Evolutionary conservation across 1,140 invertebrate genomes (phyloP).

Genomic region (Bombus impatiens): DNA sequence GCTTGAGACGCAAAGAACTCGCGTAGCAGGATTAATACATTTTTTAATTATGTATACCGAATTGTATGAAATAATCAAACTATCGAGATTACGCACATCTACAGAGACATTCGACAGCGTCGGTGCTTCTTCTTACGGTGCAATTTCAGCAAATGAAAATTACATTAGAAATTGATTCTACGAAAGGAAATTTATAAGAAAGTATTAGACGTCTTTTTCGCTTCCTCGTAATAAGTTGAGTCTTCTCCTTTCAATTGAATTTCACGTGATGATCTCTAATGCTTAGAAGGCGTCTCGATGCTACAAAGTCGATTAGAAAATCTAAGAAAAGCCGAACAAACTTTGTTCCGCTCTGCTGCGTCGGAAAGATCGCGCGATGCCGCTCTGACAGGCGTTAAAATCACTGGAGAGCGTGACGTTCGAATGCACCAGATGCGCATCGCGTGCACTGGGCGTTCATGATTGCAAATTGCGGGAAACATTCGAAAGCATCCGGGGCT

Average conservation of each 20-base stretch:
- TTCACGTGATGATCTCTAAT: not conserved
- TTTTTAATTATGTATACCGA: not conserved
- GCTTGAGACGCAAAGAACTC: too few species aligned
- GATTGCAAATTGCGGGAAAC: slow-evolving; percentile 65
- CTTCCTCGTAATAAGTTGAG: not conserved
- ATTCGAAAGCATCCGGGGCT: slow-evolving; percentile 52
- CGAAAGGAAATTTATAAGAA: not conserved
- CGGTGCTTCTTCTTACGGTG: not conserved
- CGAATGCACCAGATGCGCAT: slow-evolving; percentile 64
- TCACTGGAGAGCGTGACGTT: slow-evolving; percentile 65
- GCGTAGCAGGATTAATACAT: not conserved
- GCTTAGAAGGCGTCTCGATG: not conserved
- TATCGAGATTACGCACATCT: not conserved
- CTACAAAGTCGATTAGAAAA: slow-evolving; percentile 51
- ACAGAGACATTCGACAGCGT: not conserved
- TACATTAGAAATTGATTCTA: not conserved
- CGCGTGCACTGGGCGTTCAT: slow-evolving; percentile 60
- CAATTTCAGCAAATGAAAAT: too few species aligned
- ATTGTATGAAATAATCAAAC: not conserved
- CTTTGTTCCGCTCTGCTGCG: slow-evolving; percentile 55
- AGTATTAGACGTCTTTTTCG: not conserved
- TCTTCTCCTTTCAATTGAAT: not conserved
- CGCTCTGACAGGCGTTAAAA: slow-evolving; percentile 62
- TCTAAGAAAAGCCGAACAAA: slow-evolving; percentile 16
- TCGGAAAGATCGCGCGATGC: slow-evolving; percentile 45